Conservation (phyloP, 2,797 vertebrate species). For the Notoglanidium macrostoma region DNA sequence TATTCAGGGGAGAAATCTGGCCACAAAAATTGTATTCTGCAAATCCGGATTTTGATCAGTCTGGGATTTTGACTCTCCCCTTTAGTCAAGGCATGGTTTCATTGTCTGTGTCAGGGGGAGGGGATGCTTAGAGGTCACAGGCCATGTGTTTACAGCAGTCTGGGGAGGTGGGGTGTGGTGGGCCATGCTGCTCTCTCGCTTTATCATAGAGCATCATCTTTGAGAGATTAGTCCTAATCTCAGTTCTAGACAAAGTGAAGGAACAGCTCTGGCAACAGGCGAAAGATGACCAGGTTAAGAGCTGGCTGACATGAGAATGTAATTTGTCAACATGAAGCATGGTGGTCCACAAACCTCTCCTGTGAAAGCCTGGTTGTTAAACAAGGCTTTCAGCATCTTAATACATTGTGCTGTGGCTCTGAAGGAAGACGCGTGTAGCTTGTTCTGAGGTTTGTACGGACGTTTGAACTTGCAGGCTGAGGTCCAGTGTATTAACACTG, state of each 20-base stretch:
- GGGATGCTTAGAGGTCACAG: slow-evolving; percentile 63
- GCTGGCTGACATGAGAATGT: slow-evolving; percentile 67
- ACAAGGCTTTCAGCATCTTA: neutral
- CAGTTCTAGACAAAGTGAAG: slow-evolving; percentile 70
- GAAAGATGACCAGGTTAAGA: neutral
- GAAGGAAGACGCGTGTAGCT: neutral
- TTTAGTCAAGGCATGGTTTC: slow-evolving; percentile 63
- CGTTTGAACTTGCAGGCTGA: slow-evolving; percentile 13
- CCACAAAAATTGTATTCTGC: slow-evolving; percentile 68
- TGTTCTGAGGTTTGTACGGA: neutral
- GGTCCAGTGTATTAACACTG: slow-evolving; percentile 6
- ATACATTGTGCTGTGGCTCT: neutral
- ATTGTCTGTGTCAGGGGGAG: slow-evolving; percentile 36
- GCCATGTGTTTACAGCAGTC: slow-evolving; percentile 72
- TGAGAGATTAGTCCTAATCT: slow-evolving; percentile 76
- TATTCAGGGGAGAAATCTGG: slow-evolving; percentile 60
- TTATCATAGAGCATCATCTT: slow-evolving; percentile 60
- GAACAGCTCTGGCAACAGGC: slow-evolving; percentile 62
- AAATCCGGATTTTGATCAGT: slow-evolving; percentile 79
- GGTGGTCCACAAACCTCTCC: slow-evolving; percentile 53
- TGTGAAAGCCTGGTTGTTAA: neutral
- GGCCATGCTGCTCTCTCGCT: slow-evolving; percentile 60
- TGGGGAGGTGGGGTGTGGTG: slow-evolving; percentile 38
- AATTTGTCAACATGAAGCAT: slow-evolving; percentile 45
- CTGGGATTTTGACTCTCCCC: slow-evolving; percentile 73